Evolutionary conservation across 2,113 vertebrate genomes (phyloP).

Genomic region (Rhagologus leucostigma): DNA sequence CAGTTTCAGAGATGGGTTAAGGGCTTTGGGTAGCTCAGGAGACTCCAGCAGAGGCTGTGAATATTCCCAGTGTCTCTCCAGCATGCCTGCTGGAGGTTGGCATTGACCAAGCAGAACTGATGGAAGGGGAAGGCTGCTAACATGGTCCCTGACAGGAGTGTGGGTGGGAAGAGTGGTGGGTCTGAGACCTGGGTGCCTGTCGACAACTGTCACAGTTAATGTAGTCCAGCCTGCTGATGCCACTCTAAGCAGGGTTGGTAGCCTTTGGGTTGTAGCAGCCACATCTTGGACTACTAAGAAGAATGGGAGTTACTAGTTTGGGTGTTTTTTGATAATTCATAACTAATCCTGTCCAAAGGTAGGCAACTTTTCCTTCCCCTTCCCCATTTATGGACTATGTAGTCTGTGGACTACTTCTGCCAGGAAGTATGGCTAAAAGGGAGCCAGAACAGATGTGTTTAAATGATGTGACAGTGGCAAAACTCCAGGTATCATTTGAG

Average conservation of each 20-base stretch:
- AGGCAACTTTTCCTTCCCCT: background rate
- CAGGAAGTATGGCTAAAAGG: background rate
- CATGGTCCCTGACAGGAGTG: accelerated
- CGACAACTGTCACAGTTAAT: background rate
- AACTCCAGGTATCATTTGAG: background rate
- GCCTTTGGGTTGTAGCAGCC: background rate
- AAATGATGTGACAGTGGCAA: background rate
- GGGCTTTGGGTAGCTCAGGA: background rate
- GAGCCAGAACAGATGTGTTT: background rate
- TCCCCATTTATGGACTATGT: background rate
- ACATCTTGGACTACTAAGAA: background rate
- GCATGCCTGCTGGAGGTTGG: background rate
- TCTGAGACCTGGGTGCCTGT: background rate
- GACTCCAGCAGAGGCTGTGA: background rate
- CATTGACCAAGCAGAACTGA: background rate
- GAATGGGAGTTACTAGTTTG: background rate
- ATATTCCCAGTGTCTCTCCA: background rate
- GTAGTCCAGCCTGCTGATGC: background rate
- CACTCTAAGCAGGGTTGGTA: background rate
- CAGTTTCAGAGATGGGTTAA: background rate
- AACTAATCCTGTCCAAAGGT: background rate
- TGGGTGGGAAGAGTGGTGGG: background rate
- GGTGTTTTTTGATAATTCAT: background rate
- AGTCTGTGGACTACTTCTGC: background rate
- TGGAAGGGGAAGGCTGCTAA: background rate